Base-by-base conservation (phyloP, 2,888 invertebrate genomes). In the Thera britannica region DNA sequence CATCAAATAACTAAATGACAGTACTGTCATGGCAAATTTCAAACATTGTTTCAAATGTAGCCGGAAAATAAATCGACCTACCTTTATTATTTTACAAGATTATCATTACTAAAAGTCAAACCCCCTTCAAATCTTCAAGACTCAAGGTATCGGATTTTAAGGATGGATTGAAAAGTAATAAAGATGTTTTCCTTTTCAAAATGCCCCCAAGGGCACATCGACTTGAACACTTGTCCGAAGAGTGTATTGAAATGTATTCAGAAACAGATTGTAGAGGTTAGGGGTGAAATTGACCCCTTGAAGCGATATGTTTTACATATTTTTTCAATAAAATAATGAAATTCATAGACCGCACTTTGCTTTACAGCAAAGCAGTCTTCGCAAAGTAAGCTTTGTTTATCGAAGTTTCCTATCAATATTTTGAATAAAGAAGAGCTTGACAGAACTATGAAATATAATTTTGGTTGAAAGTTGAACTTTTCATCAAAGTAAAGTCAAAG, bases 181-280 rank as follows among this genome's bases (percentile, higher is more conserved):
- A 72, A 71, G 67, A 69, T 68, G 60, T 71, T 68, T 65, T 58
- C 59, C 63, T 73, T 23, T 66, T 66, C 70, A 75, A 23, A 74
- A 72, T 62, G 62, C 78, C 77, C 79, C 78, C 77, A 65, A 68
- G 76, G 77, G 80, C 73, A 63, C 70, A 71, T 72, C 64, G 73
- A 78, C 72, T 72, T 67, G 73, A 75, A 76, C 78, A 78, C 74
- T 73, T 78, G 78, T 81, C 79, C 79, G 77, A 80, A 76, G 77
- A 77, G 77, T 76, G 74, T 74, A 73, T 74, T 75, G 75, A 79
- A 81, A 80, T 80, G 73, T 79, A 80, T 83, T 83, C 75, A 79
- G 80, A 78, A 83, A 77, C 75, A 79, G 70, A 72, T 70, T 72
- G 72, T 68, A 62, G 56, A 46, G 56, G 48, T 56, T 59, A 67